Base-by-base conservation (phyloP, 1,140 invertebrate genomes). In the Drosophila tropicalis region DNA sequence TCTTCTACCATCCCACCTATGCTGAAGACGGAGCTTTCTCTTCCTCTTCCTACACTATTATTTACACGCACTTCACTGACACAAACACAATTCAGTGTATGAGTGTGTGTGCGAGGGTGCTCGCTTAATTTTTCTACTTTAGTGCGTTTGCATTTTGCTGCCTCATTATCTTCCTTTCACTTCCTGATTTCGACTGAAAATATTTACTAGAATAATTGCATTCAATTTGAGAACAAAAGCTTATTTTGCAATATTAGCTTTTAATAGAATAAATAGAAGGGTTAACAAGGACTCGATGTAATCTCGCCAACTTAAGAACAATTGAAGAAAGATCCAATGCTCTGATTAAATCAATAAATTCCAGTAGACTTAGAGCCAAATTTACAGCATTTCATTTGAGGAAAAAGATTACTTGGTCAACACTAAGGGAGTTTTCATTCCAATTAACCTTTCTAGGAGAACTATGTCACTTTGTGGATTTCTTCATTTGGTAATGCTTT, bases 141-240 rank as follows among this genome's bases (percentile, higher is more conserved):
- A 80, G 67, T 79, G 79, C 70, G 55, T 79, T 86, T 72, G 83
- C 79, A 82, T 82, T 87, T 86, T 82, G 85, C 72, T 82, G 83
- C 66, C 82, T 87, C 79, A 87, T 86, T 86, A 87, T 87, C 39
- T 56, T 34, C 13, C 40, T 60, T 62, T 32, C 41, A 44, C 60
- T 41, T 47, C 17, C 57, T 47, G 57, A 13, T n/a, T 25, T 51
- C 44, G 12, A 51, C 12, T 51, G 44, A 22, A 47, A 51, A 51
- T 51, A 51, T 51, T 22, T 51, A 51, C 44, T 51, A 22, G 17
- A 51, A 51, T 51, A 51, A 51, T 22, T 51, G 44, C 61, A 44
- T 36, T 25, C 32, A 51, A 51, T 56, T 57, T 36, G 13, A 34
- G 29, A 57, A 57, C 13, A 25, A 32, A 44, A 19, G n/a, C 39